phyloP scores from a whole-genome alignment of 2,113 vertebrate species.

The Centropus unirufus region DNA sequence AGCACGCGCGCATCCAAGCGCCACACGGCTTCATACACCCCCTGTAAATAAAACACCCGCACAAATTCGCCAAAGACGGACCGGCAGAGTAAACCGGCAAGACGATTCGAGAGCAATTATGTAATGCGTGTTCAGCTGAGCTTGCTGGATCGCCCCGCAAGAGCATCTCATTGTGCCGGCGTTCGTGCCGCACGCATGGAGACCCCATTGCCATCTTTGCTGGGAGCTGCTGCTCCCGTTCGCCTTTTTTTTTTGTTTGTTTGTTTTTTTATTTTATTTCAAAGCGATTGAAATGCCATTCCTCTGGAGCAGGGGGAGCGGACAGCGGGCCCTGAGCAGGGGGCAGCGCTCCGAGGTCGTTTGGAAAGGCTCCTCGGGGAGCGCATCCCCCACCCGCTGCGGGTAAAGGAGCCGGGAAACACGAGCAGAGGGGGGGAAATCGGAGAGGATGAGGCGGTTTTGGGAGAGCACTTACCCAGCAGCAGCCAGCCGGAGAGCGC shows the following conservation, averaged over 20 bases:
- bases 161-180: neutral
- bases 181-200: neutral
- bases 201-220: fast-evolving
- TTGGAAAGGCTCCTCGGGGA: neutral
- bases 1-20: too few relatives aligned
- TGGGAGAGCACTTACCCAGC: slow-evolving; percentile 69
- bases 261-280: neutral
- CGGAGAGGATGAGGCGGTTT: too few relatives aligned
- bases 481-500: slow-evolving; percentile 79
- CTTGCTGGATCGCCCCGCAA: neutral
- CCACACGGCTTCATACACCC: neutral
- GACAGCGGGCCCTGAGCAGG: neutral
- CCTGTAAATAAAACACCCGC: fast-evolving
- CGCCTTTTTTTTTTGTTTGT: neutral
- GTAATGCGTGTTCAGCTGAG: neutral
- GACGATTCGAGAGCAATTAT: neutral
- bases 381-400: neutral
- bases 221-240: neutral
- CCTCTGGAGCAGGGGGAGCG: neutral
- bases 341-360: neutral
- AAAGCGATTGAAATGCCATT: neutral
- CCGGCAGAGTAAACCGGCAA: fast-evolving
- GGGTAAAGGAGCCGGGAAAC: neutral
- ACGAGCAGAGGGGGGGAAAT: too few relatives aligned
- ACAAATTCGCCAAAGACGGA: fast-evolving